These are phyloP conservation scores for Atrichornis clamosus DNA, from an alignment of 2,113 vertebrate species.

Conservation along the genomic window DNA sequence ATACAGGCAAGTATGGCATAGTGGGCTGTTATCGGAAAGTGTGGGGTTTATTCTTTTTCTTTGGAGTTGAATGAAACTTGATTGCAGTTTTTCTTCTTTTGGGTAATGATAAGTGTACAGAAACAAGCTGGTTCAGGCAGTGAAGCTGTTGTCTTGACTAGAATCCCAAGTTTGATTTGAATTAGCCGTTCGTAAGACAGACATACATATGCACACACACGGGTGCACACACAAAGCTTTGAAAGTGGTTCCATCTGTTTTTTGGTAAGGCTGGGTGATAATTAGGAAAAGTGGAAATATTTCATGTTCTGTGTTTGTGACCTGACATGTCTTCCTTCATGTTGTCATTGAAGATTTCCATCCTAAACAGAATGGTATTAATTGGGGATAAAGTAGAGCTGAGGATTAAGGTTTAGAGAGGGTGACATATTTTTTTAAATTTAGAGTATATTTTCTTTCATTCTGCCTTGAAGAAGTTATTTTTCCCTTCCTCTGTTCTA, in stretches of 20 bases:
- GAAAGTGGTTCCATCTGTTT: conserved; percentile 69
- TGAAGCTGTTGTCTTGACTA: conserved; percentile 69
- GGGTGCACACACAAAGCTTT: not conserved
- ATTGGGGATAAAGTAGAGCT: not conserved
- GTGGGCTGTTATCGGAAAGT: not conserved
- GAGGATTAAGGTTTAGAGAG: not conserved
- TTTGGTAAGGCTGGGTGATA: conserved; percentile 65
- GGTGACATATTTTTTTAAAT: not conserved
- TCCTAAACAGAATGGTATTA: not conserved
- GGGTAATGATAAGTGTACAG: not conserved
- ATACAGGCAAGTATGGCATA: not conserved
- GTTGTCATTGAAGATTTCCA: conserved; percentile 36
- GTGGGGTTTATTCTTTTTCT: not conserved
- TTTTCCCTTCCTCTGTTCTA: conserved; percentile 30
- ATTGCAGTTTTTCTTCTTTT: conserved; percentile 12
- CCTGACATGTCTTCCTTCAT: conserved; percentile 33
- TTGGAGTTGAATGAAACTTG: not conserved
- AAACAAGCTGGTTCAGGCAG: conserved; percentile 60
- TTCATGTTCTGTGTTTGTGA: conserved; percentile 63
- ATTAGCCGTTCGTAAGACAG: conserved; percentile 65
- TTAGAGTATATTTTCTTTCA: not conserved
- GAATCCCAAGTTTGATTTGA: conserved; percentile 64
- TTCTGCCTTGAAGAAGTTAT: not conserved
- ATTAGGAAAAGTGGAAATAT: conserved; percentile 66
- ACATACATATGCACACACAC: not conserved